Percentiles rank a stretch among this genome's conserved stretches.
These are phyloP conservation scores for Myathropa florea DNA, from an alignment of 2,888 invertebrate species.

Conservation along the genomic window DNA sequence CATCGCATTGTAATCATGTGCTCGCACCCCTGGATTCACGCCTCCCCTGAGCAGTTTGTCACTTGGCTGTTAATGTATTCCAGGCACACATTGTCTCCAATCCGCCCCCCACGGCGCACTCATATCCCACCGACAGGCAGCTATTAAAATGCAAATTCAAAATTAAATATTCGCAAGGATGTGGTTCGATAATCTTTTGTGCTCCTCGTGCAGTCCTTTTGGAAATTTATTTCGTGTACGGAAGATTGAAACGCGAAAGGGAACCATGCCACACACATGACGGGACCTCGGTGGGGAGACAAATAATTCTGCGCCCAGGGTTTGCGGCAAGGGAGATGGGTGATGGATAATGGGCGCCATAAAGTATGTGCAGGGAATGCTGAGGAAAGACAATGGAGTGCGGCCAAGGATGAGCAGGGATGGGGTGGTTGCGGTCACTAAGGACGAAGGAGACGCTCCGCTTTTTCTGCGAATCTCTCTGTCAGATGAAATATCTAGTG, in stretches of 20 bases:
- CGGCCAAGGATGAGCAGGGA: too few relatives aligned
- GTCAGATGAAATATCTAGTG: background rate
- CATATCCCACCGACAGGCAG: background rate
- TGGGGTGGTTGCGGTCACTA: background rate
- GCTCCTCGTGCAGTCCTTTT: conserved; percentile 18
- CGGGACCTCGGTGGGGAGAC: background rate
- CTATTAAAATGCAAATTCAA: conserved; percentile 35
- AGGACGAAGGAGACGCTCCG: too few relatives aligned
- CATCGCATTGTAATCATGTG: background rate
- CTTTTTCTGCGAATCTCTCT: too few relatives aligned
- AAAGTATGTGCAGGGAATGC: background rate
- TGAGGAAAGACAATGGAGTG: background rate
- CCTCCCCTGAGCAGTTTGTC: background rate
- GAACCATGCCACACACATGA: background rate
- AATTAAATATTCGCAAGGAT: conserved; percentile 31
- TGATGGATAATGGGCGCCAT: background rate
- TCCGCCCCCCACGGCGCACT: background rate
- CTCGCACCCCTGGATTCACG: background rate
- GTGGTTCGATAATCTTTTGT: conserved; percentile 15
- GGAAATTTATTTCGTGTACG: conserved; percentile 6
- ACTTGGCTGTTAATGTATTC: background rate
- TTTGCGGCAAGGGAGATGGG: background rate
- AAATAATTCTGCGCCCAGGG: too few relatives aligned
- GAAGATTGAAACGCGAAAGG: conserved; percentile 8
- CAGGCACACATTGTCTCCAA: background rate